Evolutionary conservation across 2,113 vertebrate genomes (phyloP).

Genomic region (Coracopsis vasa): DNA sequence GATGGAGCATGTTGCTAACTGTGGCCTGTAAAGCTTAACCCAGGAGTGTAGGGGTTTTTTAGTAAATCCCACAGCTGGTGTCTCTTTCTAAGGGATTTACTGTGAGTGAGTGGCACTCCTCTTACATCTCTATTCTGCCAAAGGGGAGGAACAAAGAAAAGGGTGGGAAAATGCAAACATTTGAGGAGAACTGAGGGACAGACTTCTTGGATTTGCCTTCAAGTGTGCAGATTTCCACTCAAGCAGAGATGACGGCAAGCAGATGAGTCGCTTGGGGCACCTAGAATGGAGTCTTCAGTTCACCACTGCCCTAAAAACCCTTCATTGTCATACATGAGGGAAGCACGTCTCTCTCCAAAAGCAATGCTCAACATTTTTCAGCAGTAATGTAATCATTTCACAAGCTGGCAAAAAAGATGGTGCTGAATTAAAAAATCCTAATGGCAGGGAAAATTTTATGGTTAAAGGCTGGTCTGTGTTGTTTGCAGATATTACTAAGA

Average conservation of each 20-base stretch:
- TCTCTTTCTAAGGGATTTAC: background rate
- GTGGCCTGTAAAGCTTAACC: background rate
- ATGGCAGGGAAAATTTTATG: constrained; percentile 24
- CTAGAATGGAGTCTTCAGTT: background rate
- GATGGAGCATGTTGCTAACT: background rate
- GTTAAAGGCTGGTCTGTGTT: background rate
- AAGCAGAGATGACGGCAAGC: background rate
- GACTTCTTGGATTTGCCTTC: background rate
- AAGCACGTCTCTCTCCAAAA: background rate
- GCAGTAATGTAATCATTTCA: constrained; percentile 12
- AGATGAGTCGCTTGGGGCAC: background rate
- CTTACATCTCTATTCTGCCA: background rate
- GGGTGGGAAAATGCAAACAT: background rate
- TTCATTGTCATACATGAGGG: background rate
- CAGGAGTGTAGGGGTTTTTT: background rate
- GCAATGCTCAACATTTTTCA: constrained; percentile 35
- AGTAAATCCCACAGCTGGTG: background rate
- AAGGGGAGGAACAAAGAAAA: background rate
- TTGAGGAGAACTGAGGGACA: background rate
- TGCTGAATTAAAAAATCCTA: constrained; percentile 46
- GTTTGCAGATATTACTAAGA: constrained; percentile 33
- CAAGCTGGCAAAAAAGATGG: constrained; percentile 40
- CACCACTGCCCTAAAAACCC: background rate
- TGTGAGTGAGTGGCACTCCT: background rate
- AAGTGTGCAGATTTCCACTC: background rate